Evolutionary conservation across 2,888 invertebrate species (phyloP).

Genomic region (Trachelus tabidus): DNA sequence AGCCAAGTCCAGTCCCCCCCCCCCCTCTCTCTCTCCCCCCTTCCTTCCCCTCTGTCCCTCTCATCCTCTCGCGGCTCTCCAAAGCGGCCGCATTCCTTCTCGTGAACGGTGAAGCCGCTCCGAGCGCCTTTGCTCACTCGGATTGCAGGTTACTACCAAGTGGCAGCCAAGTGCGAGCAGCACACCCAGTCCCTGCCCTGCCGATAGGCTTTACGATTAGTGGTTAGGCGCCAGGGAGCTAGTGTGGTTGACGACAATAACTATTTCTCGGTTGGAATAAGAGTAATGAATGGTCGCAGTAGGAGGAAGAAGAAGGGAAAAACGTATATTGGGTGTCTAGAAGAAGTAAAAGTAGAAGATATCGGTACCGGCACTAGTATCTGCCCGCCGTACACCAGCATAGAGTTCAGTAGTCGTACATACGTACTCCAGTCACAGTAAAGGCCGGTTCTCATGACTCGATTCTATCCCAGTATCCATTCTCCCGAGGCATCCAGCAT

Average conservation of each 20-base stretch:
- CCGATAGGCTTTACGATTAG: not conserved
- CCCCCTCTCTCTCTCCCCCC: conserved; percentile 7
- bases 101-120: conserved; percentile 60
- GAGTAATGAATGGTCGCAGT: not conserved
- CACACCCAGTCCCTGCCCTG: conserved; percentile 13
- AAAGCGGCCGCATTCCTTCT: conserved; percentile 69
- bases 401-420: not conserved
- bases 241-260: not conserved
- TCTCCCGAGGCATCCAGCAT: not conserved
- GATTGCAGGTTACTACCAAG: conserved; percentile 8
- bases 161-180: conserved; percentile 8
- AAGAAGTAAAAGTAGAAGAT: not conserved
- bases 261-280: not conserved
- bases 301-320: not conserved
- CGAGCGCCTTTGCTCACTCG: conserved; percentile 2
- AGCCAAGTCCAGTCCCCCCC: conserved; percentile 10
- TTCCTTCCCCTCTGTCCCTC: conserved; percentile 16
- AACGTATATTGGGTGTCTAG: not conserved
- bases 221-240: not conserved
- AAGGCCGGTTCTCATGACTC: not conserved
- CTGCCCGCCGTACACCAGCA: not conserved
- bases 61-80: conserved; percentile 50
- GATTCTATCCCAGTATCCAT: not conserved
- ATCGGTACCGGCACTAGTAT: not conserved
- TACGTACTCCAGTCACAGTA: not conserved